Conservation (phyloP, 1,140 invertebrate species). For the Orussus abietinus region DNA sequence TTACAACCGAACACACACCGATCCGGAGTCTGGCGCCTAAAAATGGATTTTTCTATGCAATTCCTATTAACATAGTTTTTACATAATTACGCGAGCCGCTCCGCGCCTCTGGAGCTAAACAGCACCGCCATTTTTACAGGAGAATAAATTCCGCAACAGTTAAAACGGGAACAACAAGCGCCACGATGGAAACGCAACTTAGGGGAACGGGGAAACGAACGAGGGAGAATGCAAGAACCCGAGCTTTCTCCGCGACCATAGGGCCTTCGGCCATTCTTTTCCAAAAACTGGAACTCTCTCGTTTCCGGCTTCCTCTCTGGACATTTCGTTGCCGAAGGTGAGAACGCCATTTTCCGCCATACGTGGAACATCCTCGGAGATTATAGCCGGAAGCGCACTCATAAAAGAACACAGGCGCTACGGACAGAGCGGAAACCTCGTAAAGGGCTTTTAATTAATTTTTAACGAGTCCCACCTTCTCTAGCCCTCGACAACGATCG, state of each 20-base stretch:
- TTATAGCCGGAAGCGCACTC: too few relatives aligned
- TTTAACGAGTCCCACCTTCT: too few relatives aligned
- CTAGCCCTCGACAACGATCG: too few relatives aligned
- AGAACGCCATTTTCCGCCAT: too few relatives aligned
- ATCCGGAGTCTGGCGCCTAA: slow-evolving; percentile 6
- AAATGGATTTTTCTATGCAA: slow-evolving; percentile 46
- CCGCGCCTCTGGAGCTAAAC: slow-evolving; percentile 22
- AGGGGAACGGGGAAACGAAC: slow-evolving; percentile 7
- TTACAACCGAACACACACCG: slow-evolving; percentile 29
- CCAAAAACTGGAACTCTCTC: background rate
- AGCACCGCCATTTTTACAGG: slow-evolving; percentile 31
- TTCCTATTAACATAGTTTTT: slow-evolving; percentile 52
- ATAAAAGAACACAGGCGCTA: too few relatives aligned
- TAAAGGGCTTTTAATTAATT: too few relatives aligned
- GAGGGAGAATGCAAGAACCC: slow-evolving; percentile 2
- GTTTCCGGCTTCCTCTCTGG: slow-evolving; percentile 1
- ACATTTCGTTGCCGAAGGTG: slow-evolving; percentile 17
- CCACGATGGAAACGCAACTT: too few relatives aligned
- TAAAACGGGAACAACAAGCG: slow-evolving; percentile 16
- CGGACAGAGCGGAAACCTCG: too few relatives aligned
- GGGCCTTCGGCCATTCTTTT: background rate
- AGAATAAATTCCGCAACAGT: slow-evolving; percentile 31
- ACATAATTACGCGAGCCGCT: slow-evolving; percentile 40
- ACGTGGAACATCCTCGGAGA: too few relatives aligned
- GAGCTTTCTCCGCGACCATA: slow-evolving; percentile 1